These are phyloP conservation scores for Euphydryas editha DNA, from an alignment of 2,888 invertebrate genomes.

Conservation along the genomic window DNA sequence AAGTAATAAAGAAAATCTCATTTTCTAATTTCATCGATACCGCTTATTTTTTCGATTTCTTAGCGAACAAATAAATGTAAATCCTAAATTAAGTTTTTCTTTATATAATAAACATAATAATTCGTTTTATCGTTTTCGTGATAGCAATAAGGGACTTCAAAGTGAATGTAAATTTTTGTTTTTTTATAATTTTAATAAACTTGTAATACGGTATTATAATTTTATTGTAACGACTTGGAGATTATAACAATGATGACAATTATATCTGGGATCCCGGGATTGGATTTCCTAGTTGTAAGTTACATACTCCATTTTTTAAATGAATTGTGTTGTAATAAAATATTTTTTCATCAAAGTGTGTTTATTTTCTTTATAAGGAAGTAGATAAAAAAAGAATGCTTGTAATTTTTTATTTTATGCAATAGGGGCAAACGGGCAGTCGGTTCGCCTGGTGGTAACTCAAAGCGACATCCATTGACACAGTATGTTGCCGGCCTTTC, in stretches of 20 bases:
- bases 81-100: background rate
- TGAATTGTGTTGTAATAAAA: constrained; percentile 62
- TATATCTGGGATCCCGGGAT: constrained; percentile 10
- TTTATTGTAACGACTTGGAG: background rate
- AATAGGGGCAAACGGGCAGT: no score
- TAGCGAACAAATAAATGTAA: background rate
- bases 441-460: no score
- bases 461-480: no score
- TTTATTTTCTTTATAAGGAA: constrained; percentile 22
- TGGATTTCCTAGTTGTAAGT: constrained; percentile 46
- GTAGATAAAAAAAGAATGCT: no score
- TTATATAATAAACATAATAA: background rate
- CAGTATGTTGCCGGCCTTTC: no score
- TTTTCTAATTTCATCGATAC: background rate
- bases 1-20: background rate
- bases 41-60: background rate
- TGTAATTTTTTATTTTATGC: no score
- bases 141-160: background rate
- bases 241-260: background rate
- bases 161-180: background rate
- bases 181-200: background rate
- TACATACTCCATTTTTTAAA: constrained; percentile 63
- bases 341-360: constrained; percentile 56
- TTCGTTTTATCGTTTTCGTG: background rate
- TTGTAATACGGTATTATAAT: background rate